A percentile compares a stretch with the other conserved stretches of the same genome.
Evolutionary conservation across 35 echinoderm and acorn worm species (phyloP).

Genomic region (Apostichopus japonicus): DNA sequence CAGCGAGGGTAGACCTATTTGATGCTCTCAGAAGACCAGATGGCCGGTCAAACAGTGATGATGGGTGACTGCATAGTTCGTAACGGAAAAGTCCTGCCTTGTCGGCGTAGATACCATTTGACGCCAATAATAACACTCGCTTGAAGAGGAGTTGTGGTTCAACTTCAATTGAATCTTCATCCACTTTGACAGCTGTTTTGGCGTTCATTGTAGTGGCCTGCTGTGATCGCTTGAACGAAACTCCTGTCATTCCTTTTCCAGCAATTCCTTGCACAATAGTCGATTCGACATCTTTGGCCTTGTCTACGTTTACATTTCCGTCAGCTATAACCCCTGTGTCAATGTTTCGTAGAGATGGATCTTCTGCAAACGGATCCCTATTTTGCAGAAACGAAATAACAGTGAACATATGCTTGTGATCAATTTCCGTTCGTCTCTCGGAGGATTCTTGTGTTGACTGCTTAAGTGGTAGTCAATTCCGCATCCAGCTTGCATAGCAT

Average conservation of each 20-base stretch:
- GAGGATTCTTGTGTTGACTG: constrained; percentile 50
- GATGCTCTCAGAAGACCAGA: constrained; percentile 19
- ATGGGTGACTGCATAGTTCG: constrained; percentile 27
- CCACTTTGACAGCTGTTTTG: constrained; percentile 41
- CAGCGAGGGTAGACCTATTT: not conserved
- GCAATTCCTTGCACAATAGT: constrained; percentile 14
- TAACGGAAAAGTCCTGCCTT: not conserved
- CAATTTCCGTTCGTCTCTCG: too few relatives aligned
- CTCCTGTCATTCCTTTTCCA: too few relatives aligned
- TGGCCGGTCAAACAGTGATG: constrained; percentile 54
- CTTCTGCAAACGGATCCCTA: constrained; percentile 57
- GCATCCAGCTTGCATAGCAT: constrained; percentile 69
- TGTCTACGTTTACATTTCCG: constrained; percentile 60
- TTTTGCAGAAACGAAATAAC: constrained; percentile 25
- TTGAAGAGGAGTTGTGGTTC: constrained; percentile 7
- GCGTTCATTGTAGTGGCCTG: constrained; percentile 31
- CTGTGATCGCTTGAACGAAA: too few relatives aligned
- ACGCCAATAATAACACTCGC: not conserved
- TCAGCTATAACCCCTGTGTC: constrained; percentile 60
- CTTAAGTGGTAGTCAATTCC: not conserved
- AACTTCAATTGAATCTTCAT: not conserved
- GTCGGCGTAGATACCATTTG: not conserved
- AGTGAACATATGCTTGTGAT: not conserved
- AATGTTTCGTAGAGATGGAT: constrained; percentile 57
- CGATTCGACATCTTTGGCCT: constrained; percentile 49